Conservation (phyloP, 2,888 invertebrate genomes). For the Caenorhabditis sp. region DNA sequence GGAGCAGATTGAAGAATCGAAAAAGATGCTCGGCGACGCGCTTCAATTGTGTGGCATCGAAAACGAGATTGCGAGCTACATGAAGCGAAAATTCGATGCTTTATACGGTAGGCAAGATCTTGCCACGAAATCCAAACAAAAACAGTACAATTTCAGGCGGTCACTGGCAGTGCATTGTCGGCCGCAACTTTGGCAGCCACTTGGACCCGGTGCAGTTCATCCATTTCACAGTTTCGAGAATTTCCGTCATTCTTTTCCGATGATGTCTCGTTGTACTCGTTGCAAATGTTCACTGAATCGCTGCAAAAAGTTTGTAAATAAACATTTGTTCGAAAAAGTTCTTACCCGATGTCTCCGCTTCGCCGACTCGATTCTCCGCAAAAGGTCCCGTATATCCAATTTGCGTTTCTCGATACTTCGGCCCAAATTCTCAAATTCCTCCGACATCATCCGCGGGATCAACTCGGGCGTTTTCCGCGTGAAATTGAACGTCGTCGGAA, state of each 20-base stretch:
- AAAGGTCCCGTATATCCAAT: constrained; percentile 31
- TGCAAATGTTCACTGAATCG: constrained; percentile 47
- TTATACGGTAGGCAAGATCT: constrained; percentile 44
- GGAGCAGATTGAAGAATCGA: constrained; percentile 48
- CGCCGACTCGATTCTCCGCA: constrained; percentile 30
- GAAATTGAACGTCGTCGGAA: constrained; percentile 14
- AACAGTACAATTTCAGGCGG: constrained; percentile 49
- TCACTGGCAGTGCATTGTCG: constrained; percentile 65
- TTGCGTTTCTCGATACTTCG: constrained; percentile 33
- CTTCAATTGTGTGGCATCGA: constrained; percentile 63
- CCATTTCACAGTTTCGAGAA: constrained; percentile 61
- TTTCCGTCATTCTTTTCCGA: constrained; percentile 64
- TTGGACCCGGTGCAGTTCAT: constrained; percentile 60
- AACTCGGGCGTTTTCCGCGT: constrained; percentile 33
- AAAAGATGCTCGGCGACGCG: constrained; percentile 56
- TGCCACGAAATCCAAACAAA: too few species aligned
- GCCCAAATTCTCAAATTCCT: constrained; percentile 35
- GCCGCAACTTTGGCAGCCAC: constrained; percentile 64
- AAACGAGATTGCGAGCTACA: constrained; percentile 65
- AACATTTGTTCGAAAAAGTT: constrained; percentile 2
- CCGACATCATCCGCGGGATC: constrained; percentile 33
- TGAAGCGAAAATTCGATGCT: constrained; percentile 61
- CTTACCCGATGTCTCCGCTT: constrained; percentile 42
- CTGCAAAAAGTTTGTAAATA: constrained; percentile 23
- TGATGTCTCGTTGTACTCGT: constrained; percentile 35